phyloP scores from a whole-genome alignment of 2,797 vertebrate genomes.

The Parambassis ranga region DNA sequence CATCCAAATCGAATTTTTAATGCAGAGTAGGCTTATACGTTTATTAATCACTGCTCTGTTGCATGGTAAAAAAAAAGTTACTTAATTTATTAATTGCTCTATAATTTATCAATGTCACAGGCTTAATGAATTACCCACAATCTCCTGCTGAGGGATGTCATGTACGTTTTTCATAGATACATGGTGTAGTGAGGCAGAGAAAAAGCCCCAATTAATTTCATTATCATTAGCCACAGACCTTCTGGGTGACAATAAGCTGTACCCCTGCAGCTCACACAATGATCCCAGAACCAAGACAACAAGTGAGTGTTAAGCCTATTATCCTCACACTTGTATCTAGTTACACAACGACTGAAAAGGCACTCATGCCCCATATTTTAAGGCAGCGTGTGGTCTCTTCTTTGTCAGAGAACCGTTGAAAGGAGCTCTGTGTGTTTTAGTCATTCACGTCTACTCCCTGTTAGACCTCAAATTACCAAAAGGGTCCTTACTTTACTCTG shows the following conservation, averaged over 20 bases:
- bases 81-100: constrained; percentile 73
- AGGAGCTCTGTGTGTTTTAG: constrained; percentile 11
- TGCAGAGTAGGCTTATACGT: constrained; percentile 40
- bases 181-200: constrained; percentile 18
- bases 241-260: constrained; percentile 45
- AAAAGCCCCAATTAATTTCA: constrained; percentile 55
- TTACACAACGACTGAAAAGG: constrained; percentile 45
- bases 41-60: constrained; percentile 64
- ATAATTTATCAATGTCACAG: constrained; percentile 77
- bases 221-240: constrained; percentile 62
- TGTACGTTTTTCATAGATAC: constrained; percentile 60
- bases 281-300: constrained; percentile 54
- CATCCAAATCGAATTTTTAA: constrained; percentile 63
- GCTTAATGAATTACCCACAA: constrained; percentile 74
- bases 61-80: constrained; percentile 70
- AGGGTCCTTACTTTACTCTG: constrained; percentile 13
- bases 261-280: constrained; percentile 47
- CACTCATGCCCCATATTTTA: constrained; percentile 48
- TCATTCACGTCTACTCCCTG: constrained; percentile 5
- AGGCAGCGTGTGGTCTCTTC: constrained; percentile 47
- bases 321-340: constrained; percentile 53
- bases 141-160: constrained; percentile 65
- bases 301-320: constrained; percentile 61
- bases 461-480: constrained; percentile 16
- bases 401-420: constrained; percentile 8